Evolutionary conservation across 2,113 vertebrate genomes (phyloP).

Genomic region (Todiramphus saurophagus): DNA sequence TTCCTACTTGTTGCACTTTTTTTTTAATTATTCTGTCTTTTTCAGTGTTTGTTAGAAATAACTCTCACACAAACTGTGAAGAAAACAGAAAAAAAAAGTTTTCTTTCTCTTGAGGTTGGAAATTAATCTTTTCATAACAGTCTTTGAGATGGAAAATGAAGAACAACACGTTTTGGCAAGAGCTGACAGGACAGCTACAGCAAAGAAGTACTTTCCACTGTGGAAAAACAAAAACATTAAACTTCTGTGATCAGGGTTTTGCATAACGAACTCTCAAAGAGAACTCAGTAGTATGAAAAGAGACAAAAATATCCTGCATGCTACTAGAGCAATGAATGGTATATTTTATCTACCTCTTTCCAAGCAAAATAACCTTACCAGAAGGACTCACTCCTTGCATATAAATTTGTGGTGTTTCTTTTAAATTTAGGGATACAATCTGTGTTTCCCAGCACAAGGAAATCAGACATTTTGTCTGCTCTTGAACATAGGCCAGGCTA

Average conservation of each 20-base stretch:
- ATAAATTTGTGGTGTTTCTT: constrained; percentile 42
- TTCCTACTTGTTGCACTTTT: neutral
- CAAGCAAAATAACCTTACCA: constrained; percentile 1
- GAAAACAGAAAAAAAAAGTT: neutral
- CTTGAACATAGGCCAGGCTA: constrained; percentile 46
- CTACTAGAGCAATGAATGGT: neutral
- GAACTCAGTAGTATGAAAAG: constrained; percentile 19
- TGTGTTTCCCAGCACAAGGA: neutral
- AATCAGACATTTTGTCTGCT: constrained; percentile 34
- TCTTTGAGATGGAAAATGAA: constrained; percentile 34
- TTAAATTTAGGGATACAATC: neutral
- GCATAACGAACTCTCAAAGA: constrained; percentile 41
- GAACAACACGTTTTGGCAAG: constrained; percentile 42
- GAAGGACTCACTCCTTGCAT: constrained; percentile 4
- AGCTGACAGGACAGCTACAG: neutral
- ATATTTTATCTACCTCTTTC: constrained; percentile 1
- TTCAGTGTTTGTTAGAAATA: neutral
- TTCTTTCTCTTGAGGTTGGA: constrained; percentile 14
- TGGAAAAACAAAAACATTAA: constrained; percentile 45
- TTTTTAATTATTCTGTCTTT: neutral
- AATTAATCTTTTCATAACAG: constrained; percentile 6
- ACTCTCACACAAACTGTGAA: neutral
- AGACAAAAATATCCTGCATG: constrained; percentile 40
- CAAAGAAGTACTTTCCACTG: constrained; percentile 34
- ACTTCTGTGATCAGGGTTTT: constrained; percentile 55